Evolutionary conservation across 2,888 invertebrate genomes (phyloP), one percentile per base, ranked within the genome.

Genomic region (Gastracanthus pulcherrimus): DNA sequence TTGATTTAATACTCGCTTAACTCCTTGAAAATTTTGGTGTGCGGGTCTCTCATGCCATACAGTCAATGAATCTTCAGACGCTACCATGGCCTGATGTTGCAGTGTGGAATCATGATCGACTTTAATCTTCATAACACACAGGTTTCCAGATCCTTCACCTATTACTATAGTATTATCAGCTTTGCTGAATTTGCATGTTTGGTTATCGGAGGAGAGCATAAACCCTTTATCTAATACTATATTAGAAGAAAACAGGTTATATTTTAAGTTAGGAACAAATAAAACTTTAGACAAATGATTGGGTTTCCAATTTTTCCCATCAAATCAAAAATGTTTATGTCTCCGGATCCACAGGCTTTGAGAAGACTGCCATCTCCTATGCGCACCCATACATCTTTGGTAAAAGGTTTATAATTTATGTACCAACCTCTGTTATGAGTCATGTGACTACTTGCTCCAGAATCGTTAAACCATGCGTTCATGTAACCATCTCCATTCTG

Each of bases 41-140:
- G n/a, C 83, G 0, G 84, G 71, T 16, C 29, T 76, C 41, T 84
- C 78, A 60, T 84, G 84, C 84, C 82, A 84, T 0, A 48, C 55
- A 19, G 41, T n/a, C n/a, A 83, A 64, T 29, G 11, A 36, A n/a
- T n/a, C n/a, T 7, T 36, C 36, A 9, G 36, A 6, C 7, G 9
- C 36, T 36, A 62, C 13, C 71, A 41, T 13, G 13, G 31, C 2
- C 29, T 29, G 3, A 16, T 4, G 1, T 31, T 6, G 13, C 3
- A 29, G 4, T 60, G 11, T 11, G 7, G 2, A 7, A 70, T 9
- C 19, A 19, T n/a, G n/a, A n/a, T n/a, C n/a, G n/a, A 70, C 19
- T 51, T 34, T 51, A n/a, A 70, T 51, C 29, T 51, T 51, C 51
- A 70, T 70, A 1, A 6, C 34, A 31, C 2, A 70, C 3, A 70